Conservation (phyloP, 2,888 invertebrate species). For the Phalera bucephala region DNA sequence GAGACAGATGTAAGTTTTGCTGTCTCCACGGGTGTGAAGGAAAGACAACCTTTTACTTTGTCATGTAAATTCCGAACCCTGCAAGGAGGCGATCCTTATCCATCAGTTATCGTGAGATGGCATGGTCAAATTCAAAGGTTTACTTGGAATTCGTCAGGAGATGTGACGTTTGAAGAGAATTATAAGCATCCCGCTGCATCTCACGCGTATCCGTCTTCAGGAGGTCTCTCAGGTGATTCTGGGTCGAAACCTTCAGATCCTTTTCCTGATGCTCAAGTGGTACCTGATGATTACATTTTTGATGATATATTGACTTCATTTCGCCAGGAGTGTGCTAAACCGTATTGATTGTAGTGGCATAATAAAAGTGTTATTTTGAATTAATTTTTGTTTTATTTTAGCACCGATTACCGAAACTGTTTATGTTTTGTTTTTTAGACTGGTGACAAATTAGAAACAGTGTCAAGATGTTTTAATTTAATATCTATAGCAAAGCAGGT, state of each 20-base stretch:
- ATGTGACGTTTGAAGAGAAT: slow-evolving; percentile 10
- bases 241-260: slow-evolving; percentile 14
- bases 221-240: slow-evolving; percentile 23
- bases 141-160: slow-evolving; percentile 21
- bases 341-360: slow-evolving; percentile 15
- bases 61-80: slow-evolving; percentile 42
- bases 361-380: neutral
- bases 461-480: no score
- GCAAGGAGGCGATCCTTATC: slow-evolving; percentile 40
- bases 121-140: slow-evolving; percentile 34
- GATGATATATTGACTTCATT: slow-evolving; percentile 12
- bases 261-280: slow-evolving; percentile 20
- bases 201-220: slow-evolving; percentile 21
- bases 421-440: no score
- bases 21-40: slow-evolving; percentile 26
- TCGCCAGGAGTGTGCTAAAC: slow-evolving; percentile 25
- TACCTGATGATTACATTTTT: slow-evolving; percentile 21
- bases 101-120: slow-evolving; percentile 49
- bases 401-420: no score
- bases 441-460: no score
- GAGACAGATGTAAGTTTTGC: slow-evolving; percentile 31
- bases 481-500: no score
- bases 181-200: slow-evolving; percentile 18
- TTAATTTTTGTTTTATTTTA: no score
- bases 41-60: slow-evolving; percentile 31